A percentile compares a stretch with the other conserved stretches of the same genome.
Evolutionary conservation across 2,888 invertebrate species (phyloP).

Genomic region (Noctua janthina): DNA sequence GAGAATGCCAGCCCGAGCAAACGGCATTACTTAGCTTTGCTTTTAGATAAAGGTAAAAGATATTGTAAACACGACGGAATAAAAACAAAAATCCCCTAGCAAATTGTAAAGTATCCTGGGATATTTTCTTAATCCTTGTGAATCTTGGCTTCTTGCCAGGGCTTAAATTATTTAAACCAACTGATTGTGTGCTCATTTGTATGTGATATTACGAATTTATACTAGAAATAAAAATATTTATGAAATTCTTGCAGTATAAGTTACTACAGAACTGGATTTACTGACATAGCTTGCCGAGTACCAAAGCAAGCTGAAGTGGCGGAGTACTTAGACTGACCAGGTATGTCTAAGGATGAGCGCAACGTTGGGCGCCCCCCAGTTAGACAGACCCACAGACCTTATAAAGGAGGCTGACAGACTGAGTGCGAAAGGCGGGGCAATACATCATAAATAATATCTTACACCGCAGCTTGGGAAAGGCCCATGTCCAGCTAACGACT

Average conservation of each 20-base stretch:
- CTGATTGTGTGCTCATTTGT: conserved; percentile 34
- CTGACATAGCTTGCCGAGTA: background rate
- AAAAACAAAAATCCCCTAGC: conserved; percentile 2
- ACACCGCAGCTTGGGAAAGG: background rate
- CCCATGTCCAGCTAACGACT: background rate
- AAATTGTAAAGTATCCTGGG: conserved; percentile 1
- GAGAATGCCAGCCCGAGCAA: background rate
- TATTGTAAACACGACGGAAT: background rate
- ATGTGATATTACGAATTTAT: background rate
- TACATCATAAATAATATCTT: too few species aligned
- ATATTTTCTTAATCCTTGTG: conserved; percentile 13
- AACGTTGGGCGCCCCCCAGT: background rate
- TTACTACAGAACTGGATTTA: background rate
- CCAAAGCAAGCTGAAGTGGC: background rate
- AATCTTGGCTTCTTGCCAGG: conserved; percentile 29
- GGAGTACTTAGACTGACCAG: background rate
- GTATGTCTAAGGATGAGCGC: background rate
- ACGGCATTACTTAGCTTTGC: background rate
- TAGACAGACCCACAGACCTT: background rate
- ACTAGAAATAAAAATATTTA: background rate
- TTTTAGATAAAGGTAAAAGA: background rate
- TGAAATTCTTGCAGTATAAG: too few species aligned
- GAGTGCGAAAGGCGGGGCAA: background rate
- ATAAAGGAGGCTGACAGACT: background rate
- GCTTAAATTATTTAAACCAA: background rate